Evolutionary conservation across 2,888 invertebrate species (phyloP), one percentile per base, ranked within the genome.

Genomic region (Lasioglossum morio): DNA sequence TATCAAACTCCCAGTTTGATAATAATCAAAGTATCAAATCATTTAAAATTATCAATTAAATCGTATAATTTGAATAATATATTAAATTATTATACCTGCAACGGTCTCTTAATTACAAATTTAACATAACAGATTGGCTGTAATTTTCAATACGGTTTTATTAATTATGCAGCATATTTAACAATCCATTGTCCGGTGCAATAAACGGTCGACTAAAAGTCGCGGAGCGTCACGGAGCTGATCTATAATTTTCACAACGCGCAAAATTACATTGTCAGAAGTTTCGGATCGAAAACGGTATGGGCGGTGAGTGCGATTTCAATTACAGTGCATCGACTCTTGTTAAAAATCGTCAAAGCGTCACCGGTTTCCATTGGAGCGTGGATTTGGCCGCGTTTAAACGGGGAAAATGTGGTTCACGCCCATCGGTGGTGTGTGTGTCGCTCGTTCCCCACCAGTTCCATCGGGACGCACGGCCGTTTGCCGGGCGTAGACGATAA

Each of bases 261-360:
- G 14, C 4, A 27, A 5, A 12, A 63, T 63, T 7, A 63, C 7
- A 30, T 63, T 16, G 30, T 27, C 27, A 30, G 16, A 30, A 2
- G 2, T 30, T 57, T 57, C 1, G 57, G 4, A 57, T n/a, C 4
- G n/a, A n/a, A n/a, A n/a, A n/a, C n/a, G 57, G 57, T 10, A n/a
- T 5, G 16, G 63, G 30, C 63, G 30, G 14, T 16, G 30, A 43
- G 30, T 16, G 2, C 63, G 63, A 63, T 63, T 63, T 63, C 16
- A 30, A 63, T 63, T 63, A 16, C 30, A 1, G 30, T 30, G 63
- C 1, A 2, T 30, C 30, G 63, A 63, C 63, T 63, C 30, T 63
- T 63, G 63, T 63, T 16, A 63, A 63, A 63, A 63, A 63, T 34
- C 66, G 66, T 66, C 66, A 66, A 66, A 34, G 66, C 34, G 66